These are phyloP conservation scores for Chironomus tepperi DNA, from an alignment of 1,140 invertebrate genomes.

Conservation along the genomic window DNA sequence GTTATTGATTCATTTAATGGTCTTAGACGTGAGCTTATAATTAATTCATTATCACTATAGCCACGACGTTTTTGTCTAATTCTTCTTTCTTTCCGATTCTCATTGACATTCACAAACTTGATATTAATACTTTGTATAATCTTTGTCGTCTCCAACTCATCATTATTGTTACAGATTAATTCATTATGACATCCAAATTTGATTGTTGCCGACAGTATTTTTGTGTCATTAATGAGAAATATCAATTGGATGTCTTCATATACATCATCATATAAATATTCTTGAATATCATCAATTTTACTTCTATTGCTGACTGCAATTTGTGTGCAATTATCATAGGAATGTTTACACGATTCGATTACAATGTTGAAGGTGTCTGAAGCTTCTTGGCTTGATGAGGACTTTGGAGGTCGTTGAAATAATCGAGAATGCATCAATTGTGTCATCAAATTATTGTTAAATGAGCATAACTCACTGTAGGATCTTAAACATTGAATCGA, in stretches of 20 bases:
- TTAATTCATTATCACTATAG: neutral
- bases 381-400: neutral
- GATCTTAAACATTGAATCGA: neutral
- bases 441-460: neutral
- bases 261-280: neutral
- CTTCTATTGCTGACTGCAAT: neutral
- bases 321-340: neutral
- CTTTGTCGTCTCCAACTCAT: neutral
- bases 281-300: neutral
- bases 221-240: constrained; percentile 12
- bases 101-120: neutral
- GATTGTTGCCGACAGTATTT: neutral
- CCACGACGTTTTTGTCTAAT: neutral
- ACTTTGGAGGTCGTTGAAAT: neutral
- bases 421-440: neutral
- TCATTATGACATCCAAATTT: constrained; percentile 18
- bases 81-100: neutral
- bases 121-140: neutral
- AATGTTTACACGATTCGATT: neutral
- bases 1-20: neutral
- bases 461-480: neutral
- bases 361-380: neutral
- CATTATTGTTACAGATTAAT: neutral
- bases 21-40: neutral
- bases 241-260: neutral